phyloP scores from a whole-genome alignment of 2,113 vertebrate species.

The Vimba vimba region DNA sequence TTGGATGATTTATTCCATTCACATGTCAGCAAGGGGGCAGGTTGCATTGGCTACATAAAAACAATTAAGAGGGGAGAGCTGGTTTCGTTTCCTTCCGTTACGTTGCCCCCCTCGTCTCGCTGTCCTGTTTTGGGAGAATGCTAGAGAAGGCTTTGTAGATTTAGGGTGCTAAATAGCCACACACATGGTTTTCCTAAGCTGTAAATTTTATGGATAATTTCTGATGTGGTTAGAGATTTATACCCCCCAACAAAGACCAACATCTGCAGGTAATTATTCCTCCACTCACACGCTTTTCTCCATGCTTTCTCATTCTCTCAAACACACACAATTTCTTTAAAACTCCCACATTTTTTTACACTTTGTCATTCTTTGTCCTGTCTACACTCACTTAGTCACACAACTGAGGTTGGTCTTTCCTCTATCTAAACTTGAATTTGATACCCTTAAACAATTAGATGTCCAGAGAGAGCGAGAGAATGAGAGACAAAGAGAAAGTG shows the following conservation, averaged over 20 bases:
- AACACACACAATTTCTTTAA: not conserved
- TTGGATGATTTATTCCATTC: slow-evolving; percentile 41
- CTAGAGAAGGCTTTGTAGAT: slow-evolving; percentile 58
- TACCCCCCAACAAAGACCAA: slow-evolving; percentile 63
- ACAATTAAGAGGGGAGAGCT: slow-evolving; percentile 15
- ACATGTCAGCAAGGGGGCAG: slow-evolving; percentile 34
- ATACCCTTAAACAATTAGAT: slow-evolving; percentile 4
- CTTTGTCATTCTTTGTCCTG: not conserved
- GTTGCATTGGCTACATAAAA: slow-evolving; percentile 28
- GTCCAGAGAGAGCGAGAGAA: slow-evolving; percentile 20
- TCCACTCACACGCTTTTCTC: slow-evolving; percentile 44
- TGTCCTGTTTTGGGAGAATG: slow-evolving; percentile 44
- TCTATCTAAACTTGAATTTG: slow-evolving; percentile 10
- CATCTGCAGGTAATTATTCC: slow-evolving; percentile 75
- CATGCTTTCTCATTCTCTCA: slow-evolving; percentile 19
- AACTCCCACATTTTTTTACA: slow-evolving; percentile 1
- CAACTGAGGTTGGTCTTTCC: slow-evolving; percentile 16
- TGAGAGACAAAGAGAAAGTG: slow-evolving; percentile 16
- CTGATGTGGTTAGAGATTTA: slow-evolving; percentile 78
- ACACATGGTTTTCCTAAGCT: slow-evolving; percentile 74
- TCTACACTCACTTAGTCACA: slow-evolving; percentile 27
- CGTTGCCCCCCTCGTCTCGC: not conserved
- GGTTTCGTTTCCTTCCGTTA: slow-evolving; percentile 9
- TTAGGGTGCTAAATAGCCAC: slow-evolving; percentile 70
- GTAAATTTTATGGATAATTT: slow-evolving; percentile 80